Base-by-base conservation (phyloP, 2,888 invertebrate genomes). In the Nasonovia ribisnigri region DNA sequence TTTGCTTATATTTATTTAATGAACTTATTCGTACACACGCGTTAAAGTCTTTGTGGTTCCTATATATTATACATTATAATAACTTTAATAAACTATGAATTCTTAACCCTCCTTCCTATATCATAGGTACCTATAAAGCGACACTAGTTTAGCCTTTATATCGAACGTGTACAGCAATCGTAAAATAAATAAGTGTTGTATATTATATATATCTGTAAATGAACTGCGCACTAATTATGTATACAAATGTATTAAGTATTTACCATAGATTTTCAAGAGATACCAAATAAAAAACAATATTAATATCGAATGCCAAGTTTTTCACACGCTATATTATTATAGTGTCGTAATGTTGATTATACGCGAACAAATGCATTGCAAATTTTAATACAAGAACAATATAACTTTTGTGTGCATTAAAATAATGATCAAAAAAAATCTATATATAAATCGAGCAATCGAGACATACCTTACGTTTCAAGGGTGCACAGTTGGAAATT, bases 401-500 rank as follows among this genome's bases (percentile, higher is more conserved):
- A 77, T 36, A 77, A 77, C 77, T 77, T 77, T 77, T 77, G n/a
- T 77, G 16, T 77, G 36, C 77, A 77, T 77, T 77, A 36, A 16
- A 77, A 77, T 87, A 87, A 87, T n/a, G 48, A 87, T 87, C n/a
- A 29, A 46, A 48, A 54, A 29, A 51, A 4, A 48, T 36, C 48
- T 46, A 26, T 42, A 77, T 54, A 43, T 91, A 86, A 91, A 91
- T 46, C 86, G 57, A 91, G 48, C 36, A 36, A 29, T 36, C 48
- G 84, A 84, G 91, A 91, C 84, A 26, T 90, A 84, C n/a, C 43
- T 16, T n/a, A 13, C 84, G 57, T 57, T 88, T 92, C 88, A 88
- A 92, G 92, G 92, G 88, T 88, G 60, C 20, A 20, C 92, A 20
- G 67, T 51, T 2, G 60, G 88, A 88, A 92, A 92, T 92, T 92